A percentile compares a stretch with the other conserved stretches of the same genome.
Evolutionary conservation across 2,888 invertebrate genomes (phyloP).

Genomic region (Octonoba sinensis): DNA sequence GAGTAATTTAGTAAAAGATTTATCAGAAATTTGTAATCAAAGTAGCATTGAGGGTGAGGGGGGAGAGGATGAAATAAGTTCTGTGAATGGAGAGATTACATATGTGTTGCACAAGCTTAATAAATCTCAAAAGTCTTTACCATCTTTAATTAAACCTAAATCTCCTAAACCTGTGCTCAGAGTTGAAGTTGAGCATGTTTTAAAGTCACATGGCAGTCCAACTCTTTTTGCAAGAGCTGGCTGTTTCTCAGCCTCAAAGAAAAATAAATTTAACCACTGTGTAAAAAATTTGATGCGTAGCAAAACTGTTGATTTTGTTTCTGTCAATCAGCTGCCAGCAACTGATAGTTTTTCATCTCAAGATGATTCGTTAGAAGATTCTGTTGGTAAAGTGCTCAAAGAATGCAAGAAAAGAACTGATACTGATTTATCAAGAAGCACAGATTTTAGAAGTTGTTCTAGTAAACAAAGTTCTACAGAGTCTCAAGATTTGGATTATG

Average conservation of each 20-base stretch:
- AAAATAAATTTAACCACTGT: conserved; percentile 46
- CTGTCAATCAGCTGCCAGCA: conserved; percentile 64
- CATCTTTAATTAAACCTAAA: conserved; percentile 34
- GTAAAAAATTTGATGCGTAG: conserved; percentile 58
- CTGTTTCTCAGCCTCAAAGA: conserved; percentile 54
- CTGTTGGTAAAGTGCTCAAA: conserved; percentile 54
- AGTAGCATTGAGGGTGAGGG: conserved; percentile 45
- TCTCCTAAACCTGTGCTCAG: conserved; percentile 52
- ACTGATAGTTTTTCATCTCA: conserved; percentile 65
- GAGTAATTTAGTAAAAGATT: conserved; percentile 61
- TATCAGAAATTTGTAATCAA: conserved; percentile 55
- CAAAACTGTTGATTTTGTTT: conserved; percentile 65
- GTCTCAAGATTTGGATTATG: conserved; percentile 60
- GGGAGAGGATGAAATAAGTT: conserved; percentile 26
- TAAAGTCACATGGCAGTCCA: conserved; percentile 58
- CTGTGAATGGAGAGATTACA: conserved; percentile 49
- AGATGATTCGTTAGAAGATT: conserved; percentile 65
- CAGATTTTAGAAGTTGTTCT: conserved; percentile 37
- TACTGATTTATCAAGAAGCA: conserved; percentile 41
- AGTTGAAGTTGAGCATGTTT: conserved; percentile 60
- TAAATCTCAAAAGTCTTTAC: conserved; percentile 48
- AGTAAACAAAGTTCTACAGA: conserved; percentile 50
- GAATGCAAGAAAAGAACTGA: conserved; percentile 50
- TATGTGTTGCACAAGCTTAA: conserved; percentile 63
- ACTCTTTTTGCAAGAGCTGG: conserved; percentile 62